Conservation (phyloP, 1,140 invertebrate genomes). For the Drosophila virilis region DNA sequence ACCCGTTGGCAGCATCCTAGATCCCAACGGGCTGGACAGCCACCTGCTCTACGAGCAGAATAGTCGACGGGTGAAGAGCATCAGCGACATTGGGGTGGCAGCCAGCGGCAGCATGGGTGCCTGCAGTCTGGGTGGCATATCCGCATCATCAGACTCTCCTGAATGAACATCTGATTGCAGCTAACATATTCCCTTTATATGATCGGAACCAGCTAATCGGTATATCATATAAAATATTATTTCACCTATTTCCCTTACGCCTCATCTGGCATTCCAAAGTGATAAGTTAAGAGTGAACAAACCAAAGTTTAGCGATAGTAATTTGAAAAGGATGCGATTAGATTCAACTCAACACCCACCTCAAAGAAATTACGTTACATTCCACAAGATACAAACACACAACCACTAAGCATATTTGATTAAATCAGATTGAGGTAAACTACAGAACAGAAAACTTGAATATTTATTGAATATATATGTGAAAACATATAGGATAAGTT, state of each 20-base stretch:
- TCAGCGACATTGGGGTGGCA: slow-evolving; percentile 89
- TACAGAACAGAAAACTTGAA: slow-evolving; percentile 32
- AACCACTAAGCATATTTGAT: slow-evolving; percentile 67
- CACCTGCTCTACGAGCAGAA: slow-evolving; percentile 85
- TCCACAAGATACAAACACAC: slow-evolving; percentile 53
- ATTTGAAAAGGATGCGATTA: slow-evolving; percentile 18
- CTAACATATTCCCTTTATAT: neutral
- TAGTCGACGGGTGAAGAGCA: slow-evolving; percentile 88
- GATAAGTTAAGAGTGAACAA: slow-evolving; percentile 31
- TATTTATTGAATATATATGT: slow-evolving; percentile 30
- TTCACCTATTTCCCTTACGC: neutral
- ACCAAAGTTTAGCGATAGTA: slow-evolving; percentile 14
- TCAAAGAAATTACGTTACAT: slow-evolving; percentile 39
- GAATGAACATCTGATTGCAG: slow-evolving; percentile 44
- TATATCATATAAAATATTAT: slow-evolving; percentile 1
- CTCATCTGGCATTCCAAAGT: slow-evolving; percentile 58
- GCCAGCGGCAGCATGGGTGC: slow-evolving; percentile 68
- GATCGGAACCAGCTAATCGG: neutral
- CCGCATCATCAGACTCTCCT: slow-evolving; percentile 72
- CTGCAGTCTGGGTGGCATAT: slow-evolving; percentile 84
- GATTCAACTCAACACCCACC: slow-evolving; percentile 39
- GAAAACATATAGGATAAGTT: slow-evolving; percentile 37
- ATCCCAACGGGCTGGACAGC: slow-evolving; percentile 51
- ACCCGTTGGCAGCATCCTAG: slow-evolving; percentile 73
- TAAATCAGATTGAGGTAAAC: slow-evolving; percentile 64